Conservation (phyloP, 1,140 invertebrate genomes). For the Rhopalosiphum padi region DNA sequence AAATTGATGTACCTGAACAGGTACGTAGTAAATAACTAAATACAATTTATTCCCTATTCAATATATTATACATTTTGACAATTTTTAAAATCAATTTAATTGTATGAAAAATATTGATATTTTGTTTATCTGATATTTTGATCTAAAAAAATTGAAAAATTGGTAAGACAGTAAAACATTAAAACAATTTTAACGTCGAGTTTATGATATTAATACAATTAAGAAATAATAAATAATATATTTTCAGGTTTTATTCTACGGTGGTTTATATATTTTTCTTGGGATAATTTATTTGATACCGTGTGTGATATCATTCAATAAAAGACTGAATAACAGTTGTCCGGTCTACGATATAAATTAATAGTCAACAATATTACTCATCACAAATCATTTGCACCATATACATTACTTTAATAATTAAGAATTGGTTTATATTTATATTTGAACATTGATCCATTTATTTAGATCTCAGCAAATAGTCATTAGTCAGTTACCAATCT, state of each 20-base stretch:
- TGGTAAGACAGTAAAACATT: too few species aligned
- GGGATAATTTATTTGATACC: conserved; percentile 38
- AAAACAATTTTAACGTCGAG: background rate
- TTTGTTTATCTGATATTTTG: background rate
- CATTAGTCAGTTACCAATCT: background rate
- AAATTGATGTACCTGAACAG: conserved; percentile 23
- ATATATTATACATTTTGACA: too few species aligned
- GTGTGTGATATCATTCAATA: background rate
- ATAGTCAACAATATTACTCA: background rate
- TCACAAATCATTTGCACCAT: background rate
- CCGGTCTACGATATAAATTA: conserved; percentile 17
- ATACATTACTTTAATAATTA: background rate
- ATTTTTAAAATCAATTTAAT: too few species aligned
- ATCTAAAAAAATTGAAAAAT: background rate
- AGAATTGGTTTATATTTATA: background rate
- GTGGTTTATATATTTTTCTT: background rate
- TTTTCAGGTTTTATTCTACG: conserved; percentile 32
- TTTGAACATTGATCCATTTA: background rate
- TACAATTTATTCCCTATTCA: background rate
- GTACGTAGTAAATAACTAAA: background rate
- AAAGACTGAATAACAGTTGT: conserved; percentile 26
- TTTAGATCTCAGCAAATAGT: background rate
- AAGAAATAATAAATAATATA: background rate
- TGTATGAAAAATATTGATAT: background rate
- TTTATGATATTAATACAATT: background rate